Evolutionary conservation across 2,888 invertebrate genomes (phyloP), one percentile per base, ranked within the genome.

Genomic region (Eupithecia insigniata): DNA sequence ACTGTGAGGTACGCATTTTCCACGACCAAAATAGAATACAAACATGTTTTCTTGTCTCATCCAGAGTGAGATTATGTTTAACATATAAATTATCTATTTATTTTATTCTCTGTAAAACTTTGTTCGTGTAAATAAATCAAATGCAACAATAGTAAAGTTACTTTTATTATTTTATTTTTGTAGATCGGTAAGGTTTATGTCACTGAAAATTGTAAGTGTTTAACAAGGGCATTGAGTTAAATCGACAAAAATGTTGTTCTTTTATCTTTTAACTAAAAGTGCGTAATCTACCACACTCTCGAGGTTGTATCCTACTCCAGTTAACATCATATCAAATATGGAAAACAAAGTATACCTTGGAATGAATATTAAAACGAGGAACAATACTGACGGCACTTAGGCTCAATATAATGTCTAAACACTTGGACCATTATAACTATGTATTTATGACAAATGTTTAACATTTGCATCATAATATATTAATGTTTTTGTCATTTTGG

Each of bases 21-120:
- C 65, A 71, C 18, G 65, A 62, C 46, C 36, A 62, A 70, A 68
- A 26, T 55, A 22, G 36, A 30, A 65, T 51, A 66, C 66, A 69
- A 66, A 62, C 30, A 36, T 46, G 80, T 79, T 81, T 79, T 71
- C 78, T 70, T 66, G 71, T 80, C 79, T 81, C 78, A 79, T 70
- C 67, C 46, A 36, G 12, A 39, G 66, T 76, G 76, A 76, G 76
- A 71, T 67, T 32, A 70, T 58, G 73, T 32, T 34, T 58, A 76
- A 66, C 67, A 55, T 32, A 3, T 34, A 34, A 22, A 22, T 22
- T 51, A 51, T 8, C 7, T 46, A n/a, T 3, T 1, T 55, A 8
- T 51, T 51, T 28, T 12, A 46, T 66, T 76, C 76, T 78, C 78
- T 78, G 75, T 74, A 26, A 60, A 62, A 68, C 75, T 74, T 76